A percentile compares a stretch with the other conserved stretches of the same genome.
phyloP scores from a whole-genome alignment of 2,797 vertebrate species.

The Hirundo rustica region DNA sequence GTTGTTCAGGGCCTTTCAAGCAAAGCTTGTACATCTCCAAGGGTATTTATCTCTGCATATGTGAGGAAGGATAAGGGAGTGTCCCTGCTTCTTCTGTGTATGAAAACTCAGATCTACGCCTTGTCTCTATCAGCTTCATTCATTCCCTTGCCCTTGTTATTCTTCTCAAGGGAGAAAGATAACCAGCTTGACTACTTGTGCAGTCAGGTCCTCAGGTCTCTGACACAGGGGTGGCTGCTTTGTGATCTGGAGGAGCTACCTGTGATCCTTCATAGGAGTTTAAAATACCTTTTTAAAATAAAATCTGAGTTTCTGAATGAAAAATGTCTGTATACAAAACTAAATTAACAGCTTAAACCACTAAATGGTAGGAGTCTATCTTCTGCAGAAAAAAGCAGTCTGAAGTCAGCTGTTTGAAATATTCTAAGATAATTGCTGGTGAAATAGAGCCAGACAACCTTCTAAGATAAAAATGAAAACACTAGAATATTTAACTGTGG shows the following conservation, averaged over 20 bases:
- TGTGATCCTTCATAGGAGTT: not conserved
- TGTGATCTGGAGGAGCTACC: not conserved
- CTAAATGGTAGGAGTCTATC: not conserved
- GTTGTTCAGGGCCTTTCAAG: not conserved
- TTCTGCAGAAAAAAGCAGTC: not conserved
- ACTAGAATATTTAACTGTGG: not conserved
- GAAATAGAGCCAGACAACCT: not conserved
- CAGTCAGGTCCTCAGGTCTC: not conserved
- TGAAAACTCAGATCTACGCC: not conserved
- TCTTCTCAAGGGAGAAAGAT: not conserved
- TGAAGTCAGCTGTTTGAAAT: constrained; percentile 3
- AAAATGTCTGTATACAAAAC: not conserved
- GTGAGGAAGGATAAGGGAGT: not conserved
- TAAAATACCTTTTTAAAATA: not conserved
- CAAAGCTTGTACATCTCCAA: not conserved
- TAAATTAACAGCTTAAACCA: not conserved
- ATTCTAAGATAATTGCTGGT: not conserved
- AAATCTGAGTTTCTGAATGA: not conserved
- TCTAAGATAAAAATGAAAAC: not conserved
- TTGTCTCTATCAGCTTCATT: not conserved
- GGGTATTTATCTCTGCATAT: not conserved
- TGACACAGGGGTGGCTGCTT: not conserved
- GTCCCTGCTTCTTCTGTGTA: not conserved
- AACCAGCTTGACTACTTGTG: not conserved
- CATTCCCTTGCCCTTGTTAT: not conserved